Conservation (phyloP, 2,888 invertebrate genomes). For the Cordylochernes scorpioides region DNA sequence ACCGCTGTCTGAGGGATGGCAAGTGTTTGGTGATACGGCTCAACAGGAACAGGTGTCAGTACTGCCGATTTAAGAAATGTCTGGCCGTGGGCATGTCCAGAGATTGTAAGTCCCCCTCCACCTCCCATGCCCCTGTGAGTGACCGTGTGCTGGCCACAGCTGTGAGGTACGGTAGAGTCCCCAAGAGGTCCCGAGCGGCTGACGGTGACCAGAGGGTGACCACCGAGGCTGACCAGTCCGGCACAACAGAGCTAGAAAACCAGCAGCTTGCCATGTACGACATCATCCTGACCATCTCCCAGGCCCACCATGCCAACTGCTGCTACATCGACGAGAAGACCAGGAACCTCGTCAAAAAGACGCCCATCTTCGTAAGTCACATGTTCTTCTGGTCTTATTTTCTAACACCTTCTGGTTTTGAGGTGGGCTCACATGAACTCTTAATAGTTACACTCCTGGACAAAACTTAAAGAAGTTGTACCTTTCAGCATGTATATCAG, state of each 20-base stretch:
- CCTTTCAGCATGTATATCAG: no score
- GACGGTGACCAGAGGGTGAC: conserved; percentile 26
- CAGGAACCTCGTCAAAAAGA: conserved; percentile 37
- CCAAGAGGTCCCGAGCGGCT: conserved; percentile 64
- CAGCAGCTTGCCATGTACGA: conserved; percentile 42
- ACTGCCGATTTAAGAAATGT: conserved; percentile 87
- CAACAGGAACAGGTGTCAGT: conserved; percentile 82
- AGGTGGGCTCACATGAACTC: conserved; percentile 1
- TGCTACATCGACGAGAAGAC: conserved; percentile 62
- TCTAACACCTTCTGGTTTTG: not conserved
- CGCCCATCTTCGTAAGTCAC: conserved; percentile 32
- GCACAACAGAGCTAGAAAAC: conserved; percentile 15
- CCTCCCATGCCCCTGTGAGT: not conserved
- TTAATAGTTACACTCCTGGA: no score
- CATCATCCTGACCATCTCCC: conserved; percentile 44
- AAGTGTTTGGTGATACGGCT: conserved; percentile 76
- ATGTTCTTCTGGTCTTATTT: not conserved
- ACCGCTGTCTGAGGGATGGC: conserved; percentile 71
- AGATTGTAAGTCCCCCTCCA: conserved; percentile 51
- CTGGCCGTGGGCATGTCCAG: conserved; percentile 84
- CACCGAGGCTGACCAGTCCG: conserved; percentile 16
- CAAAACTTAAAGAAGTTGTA: no score
- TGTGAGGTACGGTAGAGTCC: conserved; percentile 83
- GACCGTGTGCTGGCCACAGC: no score
- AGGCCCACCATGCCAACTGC: conserved; percentile 61